phyloP scores from a whole-genome alignment of 2,113 vertebrate species.

The Hippocampus zosterae region DNA sequence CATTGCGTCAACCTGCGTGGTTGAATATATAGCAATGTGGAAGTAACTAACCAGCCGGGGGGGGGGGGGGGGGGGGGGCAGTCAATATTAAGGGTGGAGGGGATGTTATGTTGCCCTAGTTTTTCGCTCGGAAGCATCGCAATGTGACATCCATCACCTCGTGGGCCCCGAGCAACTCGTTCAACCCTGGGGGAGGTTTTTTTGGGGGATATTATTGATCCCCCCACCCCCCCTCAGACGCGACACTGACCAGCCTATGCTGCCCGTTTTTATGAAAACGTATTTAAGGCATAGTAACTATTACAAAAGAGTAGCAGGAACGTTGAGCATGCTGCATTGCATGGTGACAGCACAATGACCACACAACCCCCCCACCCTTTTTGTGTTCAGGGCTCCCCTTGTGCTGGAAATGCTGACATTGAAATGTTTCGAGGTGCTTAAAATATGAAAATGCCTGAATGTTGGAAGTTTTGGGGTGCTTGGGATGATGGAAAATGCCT shows the following conservation, averaged over 20 bases:
- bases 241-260: constrained; percentile 21
- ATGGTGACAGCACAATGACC: constrained; percentile 6
- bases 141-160: constrained; percentile 69
- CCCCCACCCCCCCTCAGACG: constrained; percentile 13
- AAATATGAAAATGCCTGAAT: neutral
- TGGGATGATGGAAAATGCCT: no score
- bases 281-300: constrained; percentile 18
- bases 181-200: constrained; percentile 20
- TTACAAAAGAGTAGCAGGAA: neutral
- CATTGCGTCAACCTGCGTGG: constrained; percentile 57
- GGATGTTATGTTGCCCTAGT: constrained; percentile 63
- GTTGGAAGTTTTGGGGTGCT: neutral
- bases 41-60: constrained; percentile 4
- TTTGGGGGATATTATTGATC: neutral
- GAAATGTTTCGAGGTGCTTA: neutral
- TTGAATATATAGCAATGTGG: constrained; percentile 9
- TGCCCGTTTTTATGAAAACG: constrained; percentile 25
- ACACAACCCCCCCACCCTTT: neutral
- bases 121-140: constrained; percentile 63
- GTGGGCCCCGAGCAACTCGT: constrained; percentile 47
- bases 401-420: neutral
- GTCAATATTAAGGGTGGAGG: constrained; percentile 55
- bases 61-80: constrained; percentile 15
- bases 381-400: neutral
- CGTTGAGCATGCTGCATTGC: neutral